A percentile compares a stretch with the other conserved stretches of the same genome.
Evolutionary conservation across 2,113 vertebrate species (phyloP).

Genomic region (Meles meles): DNA sequence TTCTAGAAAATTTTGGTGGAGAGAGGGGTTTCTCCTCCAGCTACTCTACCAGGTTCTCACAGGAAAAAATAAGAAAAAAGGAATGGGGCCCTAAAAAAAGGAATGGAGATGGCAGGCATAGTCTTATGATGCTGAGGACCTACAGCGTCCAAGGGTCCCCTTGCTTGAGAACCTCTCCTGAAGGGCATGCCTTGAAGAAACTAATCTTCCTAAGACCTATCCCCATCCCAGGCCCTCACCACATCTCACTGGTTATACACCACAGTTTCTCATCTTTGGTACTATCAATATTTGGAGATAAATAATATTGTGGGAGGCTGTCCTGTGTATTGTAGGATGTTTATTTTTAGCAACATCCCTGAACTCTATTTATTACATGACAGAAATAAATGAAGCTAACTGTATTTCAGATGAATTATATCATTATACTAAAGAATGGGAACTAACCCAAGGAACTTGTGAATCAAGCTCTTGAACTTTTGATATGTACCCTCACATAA

Average conservation of each 20-base stretch:
- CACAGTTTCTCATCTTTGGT: not conserved
- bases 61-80: not conserved
- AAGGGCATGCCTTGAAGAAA: not conserved
- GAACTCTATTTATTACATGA: not conserved
- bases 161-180: not conserved
- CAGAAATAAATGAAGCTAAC: not conserved
- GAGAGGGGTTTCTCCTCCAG: not conserved
- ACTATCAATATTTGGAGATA: not conserved
- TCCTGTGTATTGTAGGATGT: not conserved
- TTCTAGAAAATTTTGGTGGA: not conserved
- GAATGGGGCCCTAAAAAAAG: not conserved
- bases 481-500: not conserved
- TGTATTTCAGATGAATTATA: not conserved
- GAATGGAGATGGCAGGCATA: not conserved
- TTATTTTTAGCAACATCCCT: not conserved
- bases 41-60: not conserved
- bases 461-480: constrained; percentile 2
- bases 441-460: not conserved
- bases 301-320: too few relatives aligned
- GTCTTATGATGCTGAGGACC: not conserved
- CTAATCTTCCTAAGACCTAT: not conserved
- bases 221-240: not conserved
- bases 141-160: not conserved
- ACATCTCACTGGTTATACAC: not conserved
- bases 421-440: not conserved